A percentile compares a stretch with the other conserved stretches of the same genome.
Conservation (phyloP, 2,797 vertebrate species). For the Cryptoprocta ferox region DNA sequence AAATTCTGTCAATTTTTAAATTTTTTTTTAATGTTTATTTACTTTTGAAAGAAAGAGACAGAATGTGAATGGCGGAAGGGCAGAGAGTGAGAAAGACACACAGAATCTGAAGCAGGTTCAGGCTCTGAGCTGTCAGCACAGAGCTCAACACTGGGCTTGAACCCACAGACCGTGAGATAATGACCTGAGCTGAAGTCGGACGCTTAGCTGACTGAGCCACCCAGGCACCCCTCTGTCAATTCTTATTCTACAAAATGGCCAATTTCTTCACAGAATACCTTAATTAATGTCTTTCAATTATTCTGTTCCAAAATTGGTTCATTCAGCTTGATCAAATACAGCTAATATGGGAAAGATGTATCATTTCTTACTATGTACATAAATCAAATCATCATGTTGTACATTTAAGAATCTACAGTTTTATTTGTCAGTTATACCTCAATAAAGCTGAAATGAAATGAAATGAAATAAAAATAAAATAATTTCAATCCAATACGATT, state of each 20-base stretch:
- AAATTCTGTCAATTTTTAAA: not conserved
- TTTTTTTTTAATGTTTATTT: too few relatives aligned
- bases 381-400: not conserved
- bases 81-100: too few relatives aligned
- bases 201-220: too few relatives aligned
- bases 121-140: too few relatives aligned
- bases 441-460: not conserved
- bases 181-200: too few relatives aligned
- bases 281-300: not conserved
- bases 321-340: not conserved
- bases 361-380: not conserved
- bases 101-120: too few relatives aligned
- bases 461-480: not conserved
- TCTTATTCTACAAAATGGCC: not conserved
- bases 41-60: too few relatives aligned
- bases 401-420: not conserved
- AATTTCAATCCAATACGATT: not conserved
- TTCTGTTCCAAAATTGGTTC: not conserved
- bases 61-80: too few relatives aligned
- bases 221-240: not conserved
- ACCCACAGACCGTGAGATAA: too few relatives aligned
- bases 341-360: not conserved
- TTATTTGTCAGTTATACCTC: not conserved
- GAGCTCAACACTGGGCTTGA: too few relatives aligned
- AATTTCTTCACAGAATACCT: not conserved